Conservation (phyloP, 2,888 invertebrate genomes). For the Hermaeophaga mercurialis region DNA sequence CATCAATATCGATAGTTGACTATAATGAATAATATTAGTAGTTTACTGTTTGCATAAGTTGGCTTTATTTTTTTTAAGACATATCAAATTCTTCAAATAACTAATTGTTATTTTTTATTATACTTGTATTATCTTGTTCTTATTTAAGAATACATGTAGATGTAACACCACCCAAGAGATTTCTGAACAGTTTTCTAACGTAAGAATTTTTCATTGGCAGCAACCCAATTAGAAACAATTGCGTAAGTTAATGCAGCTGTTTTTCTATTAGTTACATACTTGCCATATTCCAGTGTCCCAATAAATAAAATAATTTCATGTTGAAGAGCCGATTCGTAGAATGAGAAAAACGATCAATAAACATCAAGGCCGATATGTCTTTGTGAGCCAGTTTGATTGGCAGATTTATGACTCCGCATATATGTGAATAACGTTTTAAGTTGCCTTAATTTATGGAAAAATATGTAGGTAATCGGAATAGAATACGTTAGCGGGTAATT, state of each 20-base stretch:
- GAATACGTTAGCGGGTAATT: slow-evolving; percentile 31
- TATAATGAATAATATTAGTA: too few relatives aligned
- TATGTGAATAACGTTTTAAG: slow-evolving; percentile 36
- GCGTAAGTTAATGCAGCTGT: slow-evolving; percentile 1
- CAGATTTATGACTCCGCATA: slow-evolving; percentile 37
- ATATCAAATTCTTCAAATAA: too few relatives aligned
- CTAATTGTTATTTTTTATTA: too few relatives aligned
- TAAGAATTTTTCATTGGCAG: too few relatives aligned
- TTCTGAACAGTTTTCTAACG: too few relatives aligned
- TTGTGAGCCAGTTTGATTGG: slow-evolving; percentile 38
- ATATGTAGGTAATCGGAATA: slow-evolving; percentile 36
- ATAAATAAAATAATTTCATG: slow-evolving; percentile 29
- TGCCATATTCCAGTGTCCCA: slow-evolving; percentile 18
- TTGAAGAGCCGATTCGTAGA: slow-evolving; percentile 23
- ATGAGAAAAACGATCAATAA: slow-evolving; percentile 31
- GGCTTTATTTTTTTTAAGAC: too few relatives aligned
- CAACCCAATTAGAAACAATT: slow-evolving; percentile 4
- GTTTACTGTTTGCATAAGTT: too few relatives aligned
- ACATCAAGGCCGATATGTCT: slow-evolving; percentile 35
- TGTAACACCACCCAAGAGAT: too few relatives aligned
- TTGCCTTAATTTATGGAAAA: slow-evolving; percentile 35
- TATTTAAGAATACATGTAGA: too few relatives aligned
- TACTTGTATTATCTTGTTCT: too few relatives aligned
- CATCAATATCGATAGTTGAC: too few relatives aligned
- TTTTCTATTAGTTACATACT: slow-evolving; percentile 18